Percentiles rank a stretch among this genome's conserved stretches.
phyloP scores from a whole-genome alignment of 2,797 vertebrate species.

The Leptatherina wallacei region DNA sequence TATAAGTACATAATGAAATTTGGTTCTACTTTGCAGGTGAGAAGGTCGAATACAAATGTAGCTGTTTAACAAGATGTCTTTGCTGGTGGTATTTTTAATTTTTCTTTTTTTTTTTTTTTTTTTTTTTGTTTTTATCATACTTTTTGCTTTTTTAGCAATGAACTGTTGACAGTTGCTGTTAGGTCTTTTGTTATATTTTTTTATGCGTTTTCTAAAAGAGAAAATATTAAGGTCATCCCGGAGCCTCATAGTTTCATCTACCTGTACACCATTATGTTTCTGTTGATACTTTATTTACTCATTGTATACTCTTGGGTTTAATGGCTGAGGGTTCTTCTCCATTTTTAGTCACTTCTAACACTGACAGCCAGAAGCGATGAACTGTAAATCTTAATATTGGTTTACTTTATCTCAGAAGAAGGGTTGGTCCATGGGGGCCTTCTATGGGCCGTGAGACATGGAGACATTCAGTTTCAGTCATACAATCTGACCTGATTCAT shows the following conservation, averaged over 20 bases:
- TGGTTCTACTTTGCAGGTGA: not conserved
- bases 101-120: slow-evolving; percentile 9
- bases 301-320: slow-evolving; percentile 22
- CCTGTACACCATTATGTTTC: slow-evolving; percentile 27
- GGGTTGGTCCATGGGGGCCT: too few species aligned
- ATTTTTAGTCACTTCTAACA: slow-evolving; percentile 46
- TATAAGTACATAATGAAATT: too few species aligned
- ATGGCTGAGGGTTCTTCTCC: slow-evolving; percentile 24
- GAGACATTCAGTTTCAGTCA: too few species aligned
- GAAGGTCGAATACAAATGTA: slow-evolving; percentile 29
- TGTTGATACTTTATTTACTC: slow-evolving; percentile 19
- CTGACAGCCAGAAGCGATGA: slow-evolving; percentile 64
- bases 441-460: too few species aligned
- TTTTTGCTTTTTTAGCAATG: not conserved
- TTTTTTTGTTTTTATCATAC: too few species aligned
- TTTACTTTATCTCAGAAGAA: slow-evolving; percentile 18
- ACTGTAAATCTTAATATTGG: slow-evolving; percentile 46
- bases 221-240: slow-evolving; percentile 17
- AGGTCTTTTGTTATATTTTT: too few species aligned
- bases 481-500: too few species aligned
- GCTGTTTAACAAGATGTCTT: slow-evolving; percentile 34
- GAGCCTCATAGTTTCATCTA: slow-evolving; percentile 15
- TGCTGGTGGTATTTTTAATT: slow-evolving; percentile 9
- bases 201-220: too few species aligned
- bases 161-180: too few species aligned